These are phyloP conservation scores for Stichodactyla helianthus DNA, from an alignment of 64 coral and sea anemone genomes.

Conservation along the genomic window DNA sequence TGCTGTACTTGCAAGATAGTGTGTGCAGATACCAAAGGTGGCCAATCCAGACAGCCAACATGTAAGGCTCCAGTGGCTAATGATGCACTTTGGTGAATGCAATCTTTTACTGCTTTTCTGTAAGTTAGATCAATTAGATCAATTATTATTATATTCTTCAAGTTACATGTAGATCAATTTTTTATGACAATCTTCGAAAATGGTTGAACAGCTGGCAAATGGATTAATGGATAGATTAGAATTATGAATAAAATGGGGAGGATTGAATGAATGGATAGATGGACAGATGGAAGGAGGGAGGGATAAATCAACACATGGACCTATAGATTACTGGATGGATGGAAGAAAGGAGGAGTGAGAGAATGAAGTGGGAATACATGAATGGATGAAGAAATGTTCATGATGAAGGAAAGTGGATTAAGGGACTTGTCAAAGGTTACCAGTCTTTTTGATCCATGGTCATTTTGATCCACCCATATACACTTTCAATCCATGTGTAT, in stretches of 20 bases:
- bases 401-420: too few species aligned
- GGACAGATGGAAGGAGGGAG: neutral
- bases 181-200: too few species aligned
- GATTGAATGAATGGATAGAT: neutral
- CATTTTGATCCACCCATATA: too few species aligned
- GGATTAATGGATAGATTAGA: neutral
- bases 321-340: too few species aligned
- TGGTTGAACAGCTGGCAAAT: neutral
- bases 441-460: too few species aligned
- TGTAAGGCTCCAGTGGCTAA: conserved; percentile 59
- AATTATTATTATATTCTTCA: too few species aligned
- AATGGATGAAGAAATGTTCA: too few species aligned
- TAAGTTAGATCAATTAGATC: neutral
- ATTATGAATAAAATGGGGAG: neutral
- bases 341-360: too few species aligned
- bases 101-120: conserved; percentile 83
- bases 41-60: conserved; percentile 78
- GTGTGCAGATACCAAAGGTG: conserved; percentile 45
- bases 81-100: conserved; percentile 54
- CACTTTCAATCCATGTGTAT: too few species aligned
- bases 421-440: too few species aligned
- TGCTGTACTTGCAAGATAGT: conserved; percentile 62
- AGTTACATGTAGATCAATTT: too few species aligned
- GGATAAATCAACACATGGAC: neutral
- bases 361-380: too few species aligned